A percentile compares a stretch with the other conserved stretches of the same genome.
These are phyloP conservation scores for Trididemnum clinides DNA, from an alignment of 23 tunicate genomes.

Conservation along the genomic window DNA sequence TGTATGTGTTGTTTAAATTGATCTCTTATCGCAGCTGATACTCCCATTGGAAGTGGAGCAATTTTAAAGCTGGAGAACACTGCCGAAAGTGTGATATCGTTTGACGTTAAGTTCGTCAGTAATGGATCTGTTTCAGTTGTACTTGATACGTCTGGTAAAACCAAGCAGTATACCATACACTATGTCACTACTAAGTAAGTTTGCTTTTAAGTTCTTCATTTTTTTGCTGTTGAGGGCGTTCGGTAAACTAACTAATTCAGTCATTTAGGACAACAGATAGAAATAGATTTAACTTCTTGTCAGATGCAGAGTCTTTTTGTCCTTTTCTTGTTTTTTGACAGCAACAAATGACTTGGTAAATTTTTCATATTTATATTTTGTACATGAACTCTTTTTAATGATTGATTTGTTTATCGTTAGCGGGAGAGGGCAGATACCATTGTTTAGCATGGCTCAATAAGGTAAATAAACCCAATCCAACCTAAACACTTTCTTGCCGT, in stretches of 20 bases:
- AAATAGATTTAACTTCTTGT: too few relatives aligned
- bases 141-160: slow-evolving; percentile 48
- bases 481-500: too few relatives aligned
- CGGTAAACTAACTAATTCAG: background rate
- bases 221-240: background rate
- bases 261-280: too few relatives aligned
- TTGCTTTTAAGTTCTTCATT: background rate
- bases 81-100: slow-evolving; percentile 48
- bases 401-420: too few relatives aligned
- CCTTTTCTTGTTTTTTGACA: background rate
- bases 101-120: slow-evolving; percentile 64
- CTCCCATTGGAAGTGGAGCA: slow-evolving; percentile 63
- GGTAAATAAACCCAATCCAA: too few relatives aligned
- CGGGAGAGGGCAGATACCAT: too few relatives aligned
- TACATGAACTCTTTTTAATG: too few relatives aligned
- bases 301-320: background rate
- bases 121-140: slow-evolving; percentile 70
- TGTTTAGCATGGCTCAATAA: too few relatives aligned
- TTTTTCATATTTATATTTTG: too few relatives aligned
- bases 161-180: slow-evolving; percentile 72
- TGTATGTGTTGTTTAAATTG: too few relatives aligned
- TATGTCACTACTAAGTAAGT: slow-evolving; percentile 70
- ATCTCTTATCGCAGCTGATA: slow-evolving; percentile 22
- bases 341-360: too few relatives aligned
- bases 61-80: slow-evolving; percentile 63